Evolutionary conservation across 1,140 invertebrate genomes (phyloP).

Genomic region (Temnothorax nylanderi): DNA sequence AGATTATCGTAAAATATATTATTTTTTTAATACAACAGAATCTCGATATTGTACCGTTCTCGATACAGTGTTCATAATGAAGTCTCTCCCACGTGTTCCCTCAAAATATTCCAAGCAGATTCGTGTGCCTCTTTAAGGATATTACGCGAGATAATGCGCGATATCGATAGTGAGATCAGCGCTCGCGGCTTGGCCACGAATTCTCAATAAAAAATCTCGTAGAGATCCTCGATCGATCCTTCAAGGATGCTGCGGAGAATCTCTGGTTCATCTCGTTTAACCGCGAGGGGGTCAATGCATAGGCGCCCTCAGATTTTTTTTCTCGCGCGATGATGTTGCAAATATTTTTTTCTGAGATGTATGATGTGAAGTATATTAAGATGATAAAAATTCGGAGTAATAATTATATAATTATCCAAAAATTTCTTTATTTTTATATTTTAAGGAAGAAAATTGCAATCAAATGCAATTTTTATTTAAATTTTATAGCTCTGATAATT

Average conservation of each 20-base stretch:
- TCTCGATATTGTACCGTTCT: background rate
- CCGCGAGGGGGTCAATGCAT: background rate
- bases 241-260: slow-evolving; percentile 32
- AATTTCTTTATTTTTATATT: background rate
- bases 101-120: background rate
- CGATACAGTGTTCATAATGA: background rate
- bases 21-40: background rate
- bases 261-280: slow-evolving; percentile 36
- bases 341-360: background rate
- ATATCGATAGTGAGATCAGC: slow-evolving; percentile 61
- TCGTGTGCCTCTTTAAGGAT: slow-evolving; percentile 4
- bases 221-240: slow-evolving; percentile 61
- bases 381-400: background rate
- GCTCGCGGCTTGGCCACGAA: slow-evolving; percentile 55
- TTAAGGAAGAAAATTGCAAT: background rate
- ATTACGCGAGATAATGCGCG: slow-evolving; percentile 46
- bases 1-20: background rate
- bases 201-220: background rate
- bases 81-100: background rate
- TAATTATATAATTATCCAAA: background rate
- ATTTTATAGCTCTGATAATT: background rate
- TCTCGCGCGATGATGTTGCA: slow-evolving; percentile 17
- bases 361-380: background rate
- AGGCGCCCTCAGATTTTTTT: background rate
- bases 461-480: background rate